Base-by-base conservation (phyloP, 2,888 invertebrate genomes). In the Uloborus plumipes region DNA sequence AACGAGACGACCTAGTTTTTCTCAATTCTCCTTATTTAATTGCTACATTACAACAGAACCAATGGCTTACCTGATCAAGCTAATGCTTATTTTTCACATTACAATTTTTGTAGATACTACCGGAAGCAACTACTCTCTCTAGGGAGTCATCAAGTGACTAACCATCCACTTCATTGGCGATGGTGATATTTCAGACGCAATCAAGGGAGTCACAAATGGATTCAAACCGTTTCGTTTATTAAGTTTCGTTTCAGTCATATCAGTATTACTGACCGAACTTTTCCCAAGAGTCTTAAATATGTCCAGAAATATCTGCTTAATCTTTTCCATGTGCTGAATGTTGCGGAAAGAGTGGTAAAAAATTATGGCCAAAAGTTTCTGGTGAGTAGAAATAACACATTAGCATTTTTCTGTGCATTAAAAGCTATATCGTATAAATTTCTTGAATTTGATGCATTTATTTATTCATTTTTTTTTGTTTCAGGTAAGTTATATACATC, bases 221-320 rank as follows among this genome's bases (percentile, higher is more conserved):
- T 79, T 73, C 66, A 79, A 69, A 67, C 49, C 73, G 47, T 67
- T 73, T 67, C 79, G 73, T 79, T 79, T 79, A 78, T 70, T 78
- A 67, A 70, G 64, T 51, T 16, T 50, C 67, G 50, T 61, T 51
- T 67, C 65, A 14, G 31, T 39, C 50, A 66, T 79, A 65, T 53
- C 26, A 47, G 65, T 71, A 66, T 61, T 66, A 2, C 31, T 20
- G 14, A 14, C 20, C 6, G 22, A 59, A 59, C 20, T 22, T 59
- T 49, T 67, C 72, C 65, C 79, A 18, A 9, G 72, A 61, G 79
- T 66, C 31, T n/a, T 39, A 13, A 39, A 47, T 18, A 20, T 18
- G 50, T 51, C 72, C 61, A 59, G 67, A 67, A 79, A 79, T 79
- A 79, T 58, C 18, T 31, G 16, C 16, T 13, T 22, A 69, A 53